Evolutionary conservation across 2,797 vertebrate species (phyloP), one percentile per base, ranked within the genome.

Genomic region (Phoeniculus purpureus): DNA sequence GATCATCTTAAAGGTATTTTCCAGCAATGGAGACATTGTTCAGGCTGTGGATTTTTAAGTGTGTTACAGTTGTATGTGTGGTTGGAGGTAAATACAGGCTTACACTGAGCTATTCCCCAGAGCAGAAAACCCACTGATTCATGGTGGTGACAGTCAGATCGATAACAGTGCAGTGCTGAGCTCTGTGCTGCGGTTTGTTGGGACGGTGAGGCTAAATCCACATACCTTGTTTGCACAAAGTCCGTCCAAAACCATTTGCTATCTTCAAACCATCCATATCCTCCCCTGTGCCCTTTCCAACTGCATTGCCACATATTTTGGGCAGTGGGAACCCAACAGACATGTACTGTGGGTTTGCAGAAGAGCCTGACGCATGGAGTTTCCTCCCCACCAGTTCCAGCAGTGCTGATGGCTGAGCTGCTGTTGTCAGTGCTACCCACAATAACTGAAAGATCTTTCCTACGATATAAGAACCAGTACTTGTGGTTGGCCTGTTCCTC

Each of bases 361-460:
- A 58, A 40, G 48, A 47, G 34, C 48, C 65, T 25, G 2, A 32
- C 32, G 2, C 1, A 1, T 81, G 90, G 31, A 87, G 87, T 92
- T 95, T 92, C 60, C 85, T 77, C 45, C 75, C 64, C 65, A 1
- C 52, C 4, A 0, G 67, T 45, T 26, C 86, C 85, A 60, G 76
- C 85, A 47, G 58, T 2, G 9, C 84, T 6, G 0, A 12, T 52
- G 15, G 2, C 62, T 1, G 1, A 81, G 85, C 76, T 85, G 82
- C 55, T 93, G 92, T 87, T 93, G 68, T 80, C 10, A 0, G 70
- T 6, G 23, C 73, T 92, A 7, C 71, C 95, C 95, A 87, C 95
- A 94, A 65, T 81, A 96, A 95, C 93, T 89, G 94, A 91, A 93
- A 96, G 48, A 79, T 95, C 91, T 87, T 92, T 92, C 83, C 90